These are phyloP conservation scores for Caligus rogercresseyi DNA, from an alignment of 1,140 invertebrate species.

Conservation along the genomic window DNA sequence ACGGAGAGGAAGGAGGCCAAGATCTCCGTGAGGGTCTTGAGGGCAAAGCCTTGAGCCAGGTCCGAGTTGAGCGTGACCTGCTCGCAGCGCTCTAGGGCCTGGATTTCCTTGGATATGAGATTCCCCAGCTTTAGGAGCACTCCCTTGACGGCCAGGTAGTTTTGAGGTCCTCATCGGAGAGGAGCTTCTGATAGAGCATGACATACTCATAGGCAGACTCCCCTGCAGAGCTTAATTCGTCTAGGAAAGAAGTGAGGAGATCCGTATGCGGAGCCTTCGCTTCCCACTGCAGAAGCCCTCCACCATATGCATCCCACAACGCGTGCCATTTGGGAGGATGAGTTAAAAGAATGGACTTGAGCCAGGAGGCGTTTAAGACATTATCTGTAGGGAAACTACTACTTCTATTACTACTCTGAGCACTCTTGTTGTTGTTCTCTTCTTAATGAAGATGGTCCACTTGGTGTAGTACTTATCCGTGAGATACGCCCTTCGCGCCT, in stretches of 20 bases:
- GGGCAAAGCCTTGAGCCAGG: conserved; percentile 67
- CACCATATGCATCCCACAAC: conserved; percentile 71
- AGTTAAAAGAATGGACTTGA: conserved; percentile 70
- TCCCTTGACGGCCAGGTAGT: conserved; percentile 62
- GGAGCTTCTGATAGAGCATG: conserved; percentile 60
- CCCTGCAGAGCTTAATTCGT: conserved; percentile 60
- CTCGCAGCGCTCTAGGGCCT: conserved; percentile 61
- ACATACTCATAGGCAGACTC: conserved; percentile 84
- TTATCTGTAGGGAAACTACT: conserved; percentile 21
- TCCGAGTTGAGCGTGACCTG: conserved; percentile 82
- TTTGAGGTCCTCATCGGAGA: conserved; percentile 49
- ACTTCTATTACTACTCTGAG: no score
- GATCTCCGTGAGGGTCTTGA: conserved; percentile 70
- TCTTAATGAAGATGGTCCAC: not conserved
- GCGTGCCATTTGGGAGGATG: conserved; percentile 65
- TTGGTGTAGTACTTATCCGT: not conserved
- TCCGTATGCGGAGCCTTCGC: conserved; percentile 45
- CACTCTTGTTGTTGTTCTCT: not conserved
- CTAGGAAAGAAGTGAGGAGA: conserved; percentile 66
- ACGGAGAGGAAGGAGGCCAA: conserved; percentile 63
- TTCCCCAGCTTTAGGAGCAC: conserved; percentile 64
- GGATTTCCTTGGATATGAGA: conserved; percentile 68
- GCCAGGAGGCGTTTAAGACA: conserved; percentile 51
- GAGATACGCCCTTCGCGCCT: not conserved
- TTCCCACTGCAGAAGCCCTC: conserved; percentile 46